Evolutionary conservation across 1,140 invertebrate genomes (phyloP).

Genomic region (Tetranychus cinnabarinus): DNA sequence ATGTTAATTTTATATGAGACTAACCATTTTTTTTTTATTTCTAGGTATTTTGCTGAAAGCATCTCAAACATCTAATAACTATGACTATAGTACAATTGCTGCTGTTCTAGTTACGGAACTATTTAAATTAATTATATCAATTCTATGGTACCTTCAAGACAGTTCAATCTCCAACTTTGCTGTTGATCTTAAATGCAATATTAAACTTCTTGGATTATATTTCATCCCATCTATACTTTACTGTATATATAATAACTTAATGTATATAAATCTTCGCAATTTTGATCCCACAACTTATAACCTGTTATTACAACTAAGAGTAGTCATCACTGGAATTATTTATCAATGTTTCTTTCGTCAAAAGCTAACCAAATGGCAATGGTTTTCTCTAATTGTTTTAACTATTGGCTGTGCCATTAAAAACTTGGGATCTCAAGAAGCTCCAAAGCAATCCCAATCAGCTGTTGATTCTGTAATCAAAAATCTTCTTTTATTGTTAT

Average conservation of each 20-base stretch:
- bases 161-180: constrained; percentile 15
- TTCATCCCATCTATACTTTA: constrained; percentile 73
- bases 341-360: constrained; percentile 79
- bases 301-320: constrained; percentile 68
- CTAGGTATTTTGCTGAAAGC: constrained; percentile 72
- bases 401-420: constrained; percentile 79
- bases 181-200: constrained; percentile 16
- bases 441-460: neutral
- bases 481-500: constrained; percentile 19
- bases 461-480: neutral
- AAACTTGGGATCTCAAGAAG: constrained; percentile 24
- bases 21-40: neutral
- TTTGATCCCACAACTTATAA: constrained; percentile 91
- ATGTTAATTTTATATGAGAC: neutral
- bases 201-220: constrained; percentile 48
- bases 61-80: constrained; percentile 52
- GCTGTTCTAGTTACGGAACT: constrained; percentile 70
- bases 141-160: constrained; percentile 33
- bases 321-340: constrained; percentile 68
- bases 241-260: constrained; percentile 81
- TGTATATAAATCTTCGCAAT: constrained; percentile 63
- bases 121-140: constrained; percentile 50
- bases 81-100: constrained; percentile 62
- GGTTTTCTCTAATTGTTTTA: constrained; percentile 60
- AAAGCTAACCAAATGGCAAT: constrained; percentile 53